Percentiles rank a stretch among this genome's conserved stretches.
phyloP scores from a whole-genome alignment of 1,140 invertebrate genomes.

The Thaumatotibia leucotreta region DNA sequence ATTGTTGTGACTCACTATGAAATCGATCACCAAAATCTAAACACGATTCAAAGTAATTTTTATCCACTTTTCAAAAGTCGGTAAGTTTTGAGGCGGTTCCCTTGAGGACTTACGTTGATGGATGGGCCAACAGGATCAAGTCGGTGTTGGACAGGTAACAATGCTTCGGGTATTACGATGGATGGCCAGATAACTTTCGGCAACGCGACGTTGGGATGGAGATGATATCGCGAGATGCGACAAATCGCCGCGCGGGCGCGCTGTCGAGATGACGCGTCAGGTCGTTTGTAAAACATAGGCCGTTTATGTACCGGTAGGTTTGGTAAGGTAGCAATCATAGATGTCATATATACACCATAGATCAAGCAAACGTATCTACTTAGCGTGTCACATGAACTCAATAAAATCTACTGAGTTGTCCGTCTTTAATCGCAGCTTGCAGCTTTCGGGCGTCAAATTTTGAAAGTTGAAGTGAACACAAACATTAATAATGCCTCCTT shows the following conservation, averaged over 20 bases:
- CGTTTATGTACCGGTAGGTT: too few relatives aligned
- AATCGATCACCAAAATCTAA: neutral
- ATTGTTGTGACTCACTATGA: neutral
- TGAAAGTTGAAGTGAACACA: too few relatives aligned
- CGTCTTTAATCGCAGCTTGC: too few relatives aligned
- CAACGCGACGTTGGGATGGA: conserved; percentile 47
- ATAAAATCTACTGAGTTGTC: too few relatives aligned
- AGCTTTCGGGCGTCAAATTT: too few relatives aligned
- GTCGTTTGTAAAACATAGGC: neutral
- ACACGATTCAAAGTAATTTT: neutral
- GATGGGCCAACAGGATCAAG: conserved; percentile 26
- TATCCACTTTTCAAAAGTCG: neutral
- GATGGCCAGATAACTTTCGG: conserved; percentile 54
- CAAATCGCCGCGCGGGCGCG: conserved; percentile 34
- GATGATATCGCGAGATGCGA: conserved; percentile 19
- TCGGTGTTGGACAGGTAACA: conserved; percentile 4
- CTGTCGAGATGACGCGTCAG: neutral
- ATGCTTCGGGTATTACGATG: conserved; percentile 18
- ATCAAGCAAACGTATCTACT: too few relatives aligned
- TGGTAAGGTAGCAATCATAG: too few relatives aligned
- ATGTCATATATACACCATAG: too few relatives aligned
- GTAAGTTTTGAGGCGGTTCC: neutral
- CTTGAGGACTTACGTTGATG: conserved; percentile 57
- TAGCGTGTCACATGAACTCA: too few relatives aligned
- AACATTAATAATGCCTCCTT: too few relatives aligned